Conservation (phyloP, 2,888 invertebrate genomes). For the Acleris holmiana region DNA sequence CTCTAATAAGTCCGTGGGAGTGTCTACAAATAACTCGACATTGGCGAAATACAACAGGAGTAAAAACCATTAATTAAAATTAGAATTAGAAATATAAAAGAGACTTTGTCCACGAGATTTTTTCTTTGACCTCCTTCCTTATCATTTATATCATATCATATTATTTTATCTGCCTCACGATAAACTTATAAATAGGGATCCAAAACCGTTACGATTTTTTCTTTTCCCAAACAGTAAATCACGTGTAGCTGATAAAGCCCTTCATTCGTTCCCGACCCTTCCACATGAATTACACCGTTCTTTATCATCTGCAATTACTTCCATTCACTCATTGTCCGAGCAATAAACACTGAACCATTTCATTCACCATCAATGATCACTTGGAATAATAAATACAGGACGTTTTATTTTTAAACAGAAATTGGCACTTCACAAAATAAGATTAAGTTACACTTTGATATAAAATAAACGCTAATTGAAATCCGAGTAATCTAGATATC, state of each 20-base stretch:
- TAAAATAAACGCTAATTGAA: not conserved
- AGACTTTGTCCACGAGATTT: too few relatives aligned
- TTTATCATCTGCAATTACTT: slow-evolving; percentile 31
- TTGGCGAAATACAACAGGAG: too few relatives aligned
- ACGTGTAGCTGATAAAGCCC: slow-evolving; percentile 6
- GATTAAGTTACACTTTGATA: not conserved
- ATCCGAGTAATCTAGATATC: not conserved
- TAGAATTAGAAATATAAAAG: too few relatives aligned
- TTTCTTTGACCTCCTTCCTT: too few relatives aligned
- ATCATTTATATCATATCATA: too few relatives aligned
- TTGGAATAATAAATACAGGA: too few relatives aligned
- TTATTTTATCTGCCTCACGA: too few relatives aligned
- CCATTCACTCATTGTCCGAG: slow-evolving; percentile 30
- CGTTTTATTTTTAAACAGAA: too few relatives aligned
- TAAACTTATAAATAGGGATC: too few relatives aligned
- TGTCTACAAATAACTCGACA: too few relatives aligned
- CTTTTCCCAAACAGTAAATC: slow-evolving; percentile 18
- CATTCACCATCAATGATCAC: slow-evolving; percentile 6
- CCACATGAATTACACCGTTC: slow-evolving; percentile 23
- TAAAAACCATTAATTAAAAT: too few relatives aligned
- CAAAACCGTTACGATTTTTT: slow-evolving; percentile 2
- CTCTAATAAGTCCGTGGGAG: too few relatives aligned
- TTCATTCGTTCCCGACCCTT: slow-evolving; percentile 25
- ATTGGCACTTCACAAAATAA: not conserved
- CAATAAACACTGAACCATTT: slow-evolving; percentile 3